A percentile compares a stretch with the other conserved stretches of the same genome.
Evolutionary conservation across 2,113 vertebrate species (phyloP).

Genomic region (Procavia capensis): DNA sequence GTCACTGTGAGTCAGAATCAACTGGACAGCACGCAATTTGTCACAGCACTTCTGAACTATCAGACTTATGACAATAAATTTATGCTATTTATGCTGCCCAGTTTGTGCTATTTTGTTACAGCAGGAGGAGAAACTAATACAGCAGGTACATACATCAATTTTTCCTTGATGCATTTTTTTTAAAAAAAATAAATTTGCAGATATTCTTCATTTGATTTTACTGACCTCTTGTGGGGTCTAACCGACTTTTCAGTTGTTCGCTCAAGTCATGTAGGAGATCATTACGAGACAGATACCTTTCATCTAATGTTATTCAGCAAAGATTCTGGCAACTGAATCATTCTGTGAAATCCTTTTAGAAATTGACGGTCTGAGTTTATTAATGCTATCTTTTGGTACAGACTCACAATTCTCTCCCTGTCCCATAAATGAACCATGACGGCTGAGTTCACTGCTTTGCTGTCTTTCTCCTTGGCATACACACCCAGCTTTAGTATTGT

Average conservation of each 20-base stretch:
- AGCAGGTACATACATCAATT: not conserved
- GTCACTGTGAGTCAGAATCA: too few relatives aligned
- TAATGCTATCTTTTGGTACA: not conserved
- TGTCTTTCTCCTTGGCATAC: not conserved
- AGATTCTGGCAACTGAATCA: not conserved
- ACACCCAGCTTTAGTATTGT: not conserved
- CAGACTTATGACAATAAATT: not conserved
- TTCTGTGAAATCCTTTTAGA: not conserved
- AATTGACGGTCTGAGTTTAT: not conserved
- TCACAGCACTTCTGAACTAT: not conserved
- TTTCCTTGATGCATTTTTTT: not conserved
- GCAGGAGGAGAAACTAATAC: not conserved
- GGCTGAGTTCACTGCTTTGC: not conserved
- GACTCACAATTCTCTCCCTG: not conserved
- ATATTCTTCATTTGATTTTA: not conserved
- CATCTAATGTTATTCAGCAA: not conserved
- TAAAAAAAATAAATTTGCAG: not conserved
- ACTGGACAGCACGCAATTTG: too few relatives aligned
- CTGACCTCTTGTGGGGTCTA: not conserved
- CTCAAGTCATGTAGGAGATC: not conserved
- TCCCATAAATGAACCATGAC: not conserved
- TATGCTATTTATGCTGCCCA: not conserved
- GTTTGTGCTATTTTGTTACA: not conserved
- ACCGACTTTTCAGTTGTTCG: not conserved
- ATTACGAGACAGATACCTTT: not conserved